Conservation (phyloP, 2,797 vertebrate species). For the Chiloscyllium punctatum region DNA sequence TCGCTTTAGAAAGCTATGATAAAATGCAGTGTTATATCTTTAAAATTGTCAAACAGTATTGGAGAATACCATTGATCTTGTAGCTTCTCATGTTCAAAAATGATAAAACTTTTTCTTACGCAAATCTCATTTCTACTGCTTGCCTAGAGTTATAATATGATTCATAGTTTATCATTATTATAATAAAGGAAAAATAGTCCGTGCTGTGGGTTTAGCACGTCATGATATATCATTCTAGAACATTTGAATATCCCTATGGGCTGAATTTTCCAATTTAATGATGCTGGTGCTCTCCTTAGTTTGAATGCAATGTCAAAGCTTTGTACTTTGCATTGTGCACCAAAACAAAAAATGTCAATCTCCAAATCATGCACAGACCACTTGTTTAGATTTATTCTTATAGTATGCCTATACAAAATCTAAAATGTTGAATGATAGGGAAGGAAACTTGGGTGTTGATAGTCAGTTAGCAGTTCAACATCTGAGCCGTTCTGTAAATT, state of each 20-base stretch:
- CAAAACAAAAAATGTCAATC: conserved; percentile 19
- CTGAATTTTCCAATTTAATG: conserved; percentile 35
- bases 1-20: not conserved
- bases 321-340: not conserved
- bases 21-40: not conserved
- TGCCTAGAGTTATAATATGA: conserved; percentile 9
- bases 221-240: conserved; percentile 34
- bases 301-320: conserved; percentile 33
- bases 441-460: not conserved
- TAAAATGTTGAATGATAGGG: not conserved
- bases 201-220: conserved; percentile 28
- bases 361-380: not conserved
- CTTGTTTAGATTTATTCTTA: conserved; percentile 6
- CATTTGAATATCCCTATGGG: conserved; percentile 33
- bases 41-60: conserved; percentile 16
- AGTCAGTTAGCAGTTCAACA: not conserved
- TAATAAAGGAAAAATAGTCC: conserved; percentile 32
- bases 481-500: not conserved
- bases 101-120: not conserved
- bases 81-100: not conserved
- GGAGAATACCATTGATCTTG: conserved; percentile 7
- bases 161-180: conserved; percentile 36
- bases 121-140: conserved; percentile 14
- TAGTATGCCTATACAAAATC: not conserved
- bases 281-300: not conserved